Percentiles rank a stretch among this genome's conserved stretches.
These are phyloP conservation scores for Montipora efflorescens DNA, from an alignment of 64 coral and sea anemone genomes.

Conservation along the genomic window DNA sequence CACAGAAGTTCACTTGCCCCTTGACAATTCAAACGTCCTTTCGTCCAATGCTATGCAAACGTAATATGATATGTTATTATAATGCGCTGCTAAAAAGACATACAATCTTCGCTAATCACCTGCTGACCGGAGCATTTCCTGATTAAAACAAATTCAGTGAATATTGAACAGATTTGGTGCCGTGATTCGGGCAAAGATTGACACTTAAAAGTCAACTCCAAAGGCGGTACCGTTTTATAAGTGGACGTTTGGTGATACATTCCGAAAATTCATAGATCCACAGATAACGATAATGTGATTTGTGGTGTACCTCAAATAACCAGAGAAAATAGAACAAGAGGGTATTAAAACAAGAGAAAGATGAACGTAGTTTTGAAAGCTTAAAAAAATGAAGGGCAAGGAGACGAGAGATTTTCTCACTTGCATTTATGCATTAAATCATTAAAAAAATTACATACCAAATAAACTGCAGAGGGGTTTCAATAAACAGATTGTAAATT, in stretches of 20 bases:
- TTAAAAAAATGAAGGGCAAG: not conserved
- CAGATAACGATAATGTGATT: constrained; percentile 27
- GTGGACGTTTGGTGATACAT: constrained; percentile 8
- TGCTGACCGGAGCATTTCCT: constrained; percentile 41
- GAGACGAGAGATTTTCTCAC: not conserved
- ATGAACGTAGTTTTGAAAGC: not conserved
- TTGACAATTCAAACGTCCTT: not conserved
- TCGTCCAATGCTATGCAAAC: constrained; percentile 23
- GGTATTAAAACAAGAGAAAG: not conserved
- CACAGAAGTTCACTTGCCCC: not conserved
- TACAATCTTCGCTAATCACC: constrained; percentile 36
- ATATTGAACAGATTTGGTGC: not conserved
- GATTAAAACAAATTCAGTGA: constrained; percentile 29
- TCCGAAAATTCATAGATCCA: constrained; percentile 32
- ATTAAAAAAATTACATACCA: too few species aligned
- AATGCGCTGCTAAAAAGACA: constrained; percentile 36
- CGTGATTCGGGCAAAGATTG: constrained; percentile 24
- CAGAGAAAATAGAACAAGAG: constrained; percentile 2
- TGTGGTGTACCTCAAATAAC: constrained; percentile 22
- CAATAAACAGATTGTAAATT: not conserved
- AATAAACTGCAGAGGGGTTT: not conserved
- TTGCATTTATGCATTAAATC: too few species aligned
- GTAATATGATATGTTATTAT: constrained; percentile 12
- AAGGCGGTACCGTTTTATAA: constrained; percentile 39
- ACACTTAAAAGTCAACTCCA: constrained; percentile 9